phyloP scores from a whole-genome alignment of 2,113 vertebrate species.

The Oenanthe melanoleuca region DNA sequence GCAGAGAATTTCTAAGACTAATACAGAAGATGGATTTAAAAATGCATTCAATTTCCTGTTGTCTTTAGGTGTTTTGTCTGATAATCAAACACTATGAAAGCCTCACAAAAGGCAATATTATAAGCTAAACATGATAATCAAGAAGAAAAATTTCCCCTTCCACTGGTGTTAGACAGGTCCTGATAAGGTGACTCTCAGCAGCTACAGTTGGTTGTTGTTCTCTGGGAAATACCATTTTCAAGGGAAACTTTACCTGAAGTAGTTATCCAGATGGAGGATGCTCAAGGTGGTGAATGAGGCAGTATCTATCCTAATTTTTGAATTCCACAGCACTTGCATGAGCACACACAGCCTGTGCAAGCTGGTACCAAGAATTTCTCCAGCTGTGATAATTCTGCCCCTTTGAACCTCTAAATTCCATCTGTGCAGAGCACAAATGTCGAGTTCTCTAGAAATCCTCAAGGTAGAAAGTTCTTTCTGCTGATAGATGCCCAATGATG shows the following conservation, averaged over 20 bases:
- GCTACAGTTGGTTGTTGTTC: not conserved
- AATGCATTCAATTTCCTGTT: not conserved
- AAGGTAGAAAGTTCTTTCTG: not conserved
- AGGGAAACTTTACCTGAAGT: not conserved
- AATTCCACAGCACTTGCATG: not conserved
- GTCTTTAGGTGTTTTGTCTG: not conserved
- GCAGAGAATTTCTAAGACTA: not conserved
- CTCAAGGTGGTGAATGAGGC: not conserved
- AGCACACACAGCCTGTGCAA: not conserved
- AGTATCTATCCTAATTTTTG: not conserved
- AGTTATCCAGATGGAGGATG: not conserved
- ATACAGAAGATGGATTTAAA: not conserved
- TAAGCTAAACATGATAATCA: not conserved
- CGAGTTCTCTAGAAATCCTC: not conserved
- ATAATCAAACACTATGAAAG: not conserved
- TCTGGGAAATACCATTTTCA: not conserved
- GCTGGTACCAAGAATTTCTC: not conserved
- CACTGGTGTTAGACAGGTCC: not conserved
- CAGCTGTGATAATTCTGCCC: not conserved
- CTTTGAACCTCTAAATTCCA: not conserved
- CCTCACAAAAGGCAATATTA: not conserved
- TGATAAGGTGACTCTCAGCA: not conserved
- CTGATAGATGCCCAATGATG: not conserved
- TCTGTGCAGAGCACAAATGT: not conserved
- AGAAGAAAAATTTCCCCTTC: not conserved